Percentiles rank a stretch among this genome's conserved stretches.
Evolutionary conservation across 1,140 invertebrate genomes (phyloP).

Genomic region (Scaptodrosophila lebanonensis): DNA sequence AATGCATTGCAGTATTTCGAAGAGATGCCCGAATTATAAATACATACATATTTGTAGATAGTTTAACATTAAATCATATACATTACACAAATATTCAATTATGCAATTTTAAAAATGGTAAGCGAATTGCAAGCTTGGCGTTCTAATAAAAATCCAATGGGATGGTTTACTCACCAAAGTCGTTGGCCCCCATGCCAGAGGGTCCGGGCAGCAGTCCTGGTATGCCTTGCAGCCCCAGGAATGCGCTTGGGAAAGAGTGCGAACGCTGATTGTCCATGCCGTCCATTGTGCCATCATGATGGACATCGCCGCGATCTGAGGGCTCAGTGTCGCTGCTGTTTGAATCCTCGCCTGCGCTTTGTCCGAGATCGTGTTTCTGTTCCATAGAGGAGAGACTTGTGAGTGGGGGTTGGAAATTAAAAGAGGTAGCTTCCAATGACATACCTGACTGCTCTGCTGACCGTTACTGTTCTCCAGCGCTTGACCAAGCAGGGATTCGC

Average conservation of each 20-base stretch:
- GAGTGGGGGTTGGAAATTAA: no score
- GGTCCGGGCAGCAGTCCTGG: slow-evolving; percentile 87
- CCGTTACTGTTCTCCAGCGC: slow-evolving; percentile 81
- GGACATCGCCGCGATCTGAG: slow-evolving; percentile 81
- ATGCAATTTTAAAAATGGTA: slow-evolving; percentile 34
- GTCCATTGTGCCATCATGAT: slow-evolving; percentile 68
- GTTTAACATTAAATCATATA: slow-evolving; percentile 49
- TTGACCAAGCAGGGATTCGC: slow-evolving; percentile 85
- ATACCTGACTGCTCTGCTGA: slow-evolving; percentile 58
- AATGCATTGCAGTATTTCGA: slow-evolving; percentile 12
- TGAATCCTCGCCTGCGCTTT: slow-evolving; percentile 88
- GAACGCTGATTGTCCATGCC: slow-evolving; percentile 81
- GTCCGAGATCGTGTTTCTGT: slow-evolving; percentile 77
- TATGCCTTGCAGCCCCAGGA: slow-evolving; percentile 85
- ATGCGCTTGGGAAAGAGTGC: slow-evolving; percentile 83
- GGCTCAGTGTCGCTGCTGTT: slow-evolving; percentile 83
- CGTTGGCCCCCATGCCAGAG: slow-evolving; percentile 86
- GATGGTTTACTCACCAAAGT: slow-evolving; percentile 85
- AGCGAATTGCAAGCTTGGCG: slow-evolving; percentile 39
- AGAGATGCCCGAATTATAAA: slow-evolving; percentile 27
- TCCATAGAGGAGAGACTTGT: neutral
- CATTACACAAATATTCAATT: slow-evolving; percentile 60
- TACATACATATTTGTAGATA: neutral
- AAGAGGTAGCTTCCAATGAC: neutral
- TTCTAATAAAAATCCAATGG: neutral